phyloP scores from a whole-genome alignment of 2,797 vertebrate genomes.

The Chaetophractus vellerosus region DNA sequence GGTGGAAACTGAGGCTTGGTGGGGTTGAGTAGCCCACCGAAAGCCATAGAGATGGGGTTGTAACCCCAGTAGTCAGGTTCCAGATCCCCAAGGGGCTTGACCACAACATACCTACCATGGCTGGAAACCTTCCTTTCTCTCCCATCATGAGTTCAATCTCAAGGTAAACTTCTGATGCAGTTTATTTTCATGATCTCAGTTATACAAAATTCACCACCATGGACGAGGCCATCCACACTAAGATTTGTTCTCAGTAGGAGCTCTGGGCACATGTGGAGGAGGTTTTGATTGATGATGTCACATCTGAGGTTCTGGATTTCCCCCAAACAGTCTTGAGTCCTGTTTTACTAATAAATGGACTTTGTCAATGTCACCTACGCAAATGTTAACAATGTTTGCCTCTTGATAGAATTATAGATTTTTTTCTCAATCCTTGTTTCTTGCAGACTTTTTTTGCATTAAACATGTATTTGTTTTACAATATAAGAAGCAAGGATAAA shows the following conservation, averaged over 20 bases:
- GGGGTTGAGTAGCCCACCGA: background rate
- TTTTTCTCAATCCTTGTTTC: background rate
- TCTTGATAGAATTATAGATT: background rate
- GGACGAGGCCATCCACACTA: background rate
- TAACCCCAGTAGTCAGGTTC: background rate
- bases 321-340: background rate
- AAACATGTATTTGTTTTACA: slow-evolving; percentile 48
- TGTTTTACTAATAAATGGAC: background rate
- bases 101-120: too few species aligned
- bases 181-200: slow-evolving; percentile 32
- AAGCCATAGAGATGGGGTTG: slow-evolving; percentile 16
- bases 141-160: background rate
- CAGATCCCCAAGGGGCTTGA: background rate
- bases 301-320: background rate
- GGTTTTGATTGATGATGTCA: background rate
- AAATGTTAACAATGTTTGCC: background rate
- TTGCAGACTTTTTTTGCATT: background rate
- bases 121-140: background rate
- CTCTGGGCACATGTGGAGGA: background rate
- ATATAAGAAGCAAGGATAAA: background rate
- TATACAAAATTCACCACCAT: background rate
- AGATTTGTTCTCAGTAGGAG: background rate
- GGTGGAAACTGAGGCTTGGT: background rate
- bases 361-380: background rate
- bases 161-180: background rate